Base-by-base conservation (phyloP, 2,113 vertebrate species). In the Platysternon megacephalum region DNA sequence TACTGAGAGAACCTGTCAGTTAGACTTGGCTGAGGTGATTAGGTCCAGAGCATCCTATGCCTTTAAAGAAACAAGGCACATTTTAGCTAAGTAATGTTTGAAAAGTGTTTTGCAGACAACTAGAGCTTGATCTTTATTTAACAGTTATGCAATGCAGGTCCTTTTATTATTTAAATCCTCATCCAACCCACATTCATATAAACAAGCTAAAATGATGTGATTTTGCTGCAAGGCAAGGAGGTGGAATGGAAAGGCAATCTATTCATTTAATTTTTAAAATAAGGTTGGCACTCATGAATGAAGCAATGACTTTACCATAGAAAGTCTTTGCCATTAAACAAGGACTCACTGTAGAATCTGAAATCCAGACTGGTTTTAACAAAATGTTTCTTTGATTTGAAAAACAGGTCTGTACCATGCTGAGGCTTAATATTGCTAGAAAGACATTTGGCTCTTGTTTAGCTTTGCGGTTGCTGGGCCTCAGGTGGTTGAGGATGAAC, bases 81-180 rank as follows among this genome's bases (percentile, higher is more conserved):
- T 93, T 68, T 95, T 94, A 94, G 22, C 76, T 92, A 94, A 95
- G 76, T 79, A 92, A 61, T 68, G n/a, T 84, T 85, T 91, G 92
- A 89, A 87, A 94, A 95, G 85, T 81, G 44, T 92, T 96, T 79
- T 91, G 48, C 79, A 91, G 85, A 32, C 85, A 93, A 89, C 82
- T 68, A 74, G 51, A 93, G 84, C 87, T 92, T 78, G 82, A 91
- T 95, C 81, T 94, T 93, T 90, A 84, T 84, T 87, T 87, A 93
- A 78, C 1, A 80, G 80, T 53, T 91, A 68, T 94, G 49, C 48
- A 94, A 95, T 88, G 93, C 74, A 83, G 28, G 35, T 86, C 53
- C 81, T 49, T 90, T 94, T 87, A 93, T 93, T 93, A 86, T 95
- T 96, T 95, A 95, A 92, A 53, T 35, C 86, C 53, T 91, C 80